A percentile compares a stretch with the other conserved stretches of the same genome.
Evolutionary conservation across 1,140 invertebrate species (phyloP).

Genomic region (Lethocerus indicus): DNA sequence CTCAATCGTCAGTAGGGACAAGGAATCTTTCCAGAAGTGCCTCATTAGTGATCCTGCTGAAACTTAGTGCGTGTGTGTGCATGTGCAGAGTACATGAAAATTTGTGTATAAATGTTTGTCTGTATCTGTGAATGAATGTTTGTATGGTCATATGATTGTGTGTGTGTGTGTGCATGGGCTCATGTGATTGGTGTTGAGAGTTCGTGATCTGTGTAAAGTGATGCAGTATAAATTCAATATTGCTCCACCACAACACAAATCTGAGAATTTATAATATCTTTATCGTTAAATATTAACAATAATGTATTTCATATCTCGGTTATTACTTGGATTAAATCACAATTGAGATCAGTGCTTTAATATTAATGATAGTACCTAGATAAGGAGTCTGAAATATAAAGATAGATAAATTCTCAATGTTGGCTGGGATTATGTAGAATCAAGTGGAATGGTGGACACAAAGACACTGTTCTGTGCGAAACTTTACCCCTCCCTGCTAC

Average conservation of each 20-base stretch:
- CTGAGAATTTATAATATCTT: conserved; percentile 11
- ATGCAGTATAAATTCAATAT: conserved; percentile 1
- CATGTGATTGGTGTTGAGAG: too few species aligned
- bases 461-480: background rate
- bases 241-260: conserved; percentile 14
- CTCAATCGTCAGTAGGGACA: conserved; percentile 18
- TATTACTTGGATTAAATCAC: too few species aligned
- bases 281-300: conserved; percentile 6
- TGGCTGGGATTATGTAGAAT: conserved; percentile 5
- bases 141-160: background rate
- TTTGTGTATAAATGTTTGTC: conserved; percentile 10
- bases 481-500: conserved; percentile 1
- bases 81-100: conserved; percentile 11
- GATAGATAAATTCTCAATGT: conserved; percentile 5
- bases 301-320: conserved; percentile 5
- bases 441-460: background rate
- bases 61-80: conserved; percentile 14
- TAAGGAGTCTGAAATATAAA: background rate
- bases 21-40: conserved; percentile 19
- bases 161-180: too few species aligned
- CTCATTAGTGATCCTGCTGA: conserved; percentile 18
- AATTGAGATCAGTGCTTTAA: too few species aligned
- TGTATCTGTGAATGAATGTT: conserved; percentile 13
- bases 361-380: too few species aligned
- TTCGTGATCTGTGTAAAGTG: background rate